These are phyloP conservation scores for Drosophila affinis DNA, from an alignment of 2,888 invertebrate species.

Conservation along the genomic window DNA sequence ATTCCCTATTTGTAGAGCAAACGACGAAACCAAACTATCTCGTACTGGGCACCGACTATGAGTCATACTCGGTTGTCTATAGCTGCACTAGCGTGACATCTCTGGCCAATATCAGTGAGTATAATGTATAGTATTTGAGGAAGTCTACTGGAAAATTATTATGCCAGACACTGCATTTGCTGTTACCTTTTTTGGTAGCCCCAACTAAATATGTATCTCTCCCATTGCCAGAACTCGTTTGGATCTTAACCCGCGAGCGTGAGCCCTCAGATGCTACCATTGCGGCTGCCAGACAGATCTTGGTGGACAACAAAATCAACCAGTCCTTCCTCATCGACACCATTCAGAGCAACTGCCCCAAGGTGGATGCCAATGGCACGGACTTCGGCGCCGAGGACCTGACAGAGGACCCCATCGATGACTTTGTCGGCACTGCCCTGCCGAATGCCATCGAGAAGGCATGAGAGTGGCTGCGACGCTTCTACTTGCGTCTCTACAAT, in stretches of 20 bases:
- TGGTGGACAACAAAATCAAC: slow-evolving; percentile 71
- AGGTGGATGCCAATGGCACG: slow-evolving; percentile 47
- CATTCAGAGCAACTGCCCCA: slow-evolving; percentile 70
- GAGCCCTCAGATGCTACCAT: slow-evolving; percentile 62
- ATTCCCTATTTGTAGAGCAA: slow-evolving; percentile 39
- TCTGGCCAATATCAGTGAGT: slow-evolving; percentile 79
- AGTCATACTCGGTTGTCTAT: slow-evolving; percentile 86
- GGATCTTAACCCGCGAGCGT: slow-evolving; percentile 80
- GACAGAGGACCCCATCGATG: slow-evolving; percentile 26
- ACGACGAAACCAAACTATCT: slow-evolving; percentile 83
- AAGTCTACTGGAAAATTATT: slow-evolving; percentile 20
- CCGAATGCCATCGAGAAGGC: slow-evolving; percentile 59
- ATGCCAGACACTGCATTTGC: slow-evolving; percentile 30
- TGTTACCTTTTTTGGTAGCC: slow-evolving; percentile 58
- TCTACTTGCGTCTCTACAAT: slow-evolving; percentile 70
- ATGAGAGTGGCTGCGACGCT: slow-evolving; percentile 75
- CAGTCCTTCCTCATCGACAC: slow-evolving; percentile 70
- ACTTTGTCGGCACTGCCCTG: slow-evolving; percentile 45
- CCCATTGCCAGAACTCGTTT: slow-evolving; percentile 62
- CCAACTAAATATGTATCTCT: slow-evolving; percentile 30
- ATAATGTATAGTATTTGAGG: slow-evolving; percentile 41
- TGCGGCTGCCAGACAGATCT: slow-evolving; percentile 64
- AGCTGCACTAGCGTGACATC: slow-evolving; percentile 84
- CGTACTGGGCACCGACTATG: slow-evolving; percentile 87
- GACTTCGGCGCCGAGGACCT: not conserved